These are phyloP conservation scores for Paracanthobrama guichenoti DNA, from an alignment of 2,113 vertebrate genomes.

Conservation along the genomic window DNA sequence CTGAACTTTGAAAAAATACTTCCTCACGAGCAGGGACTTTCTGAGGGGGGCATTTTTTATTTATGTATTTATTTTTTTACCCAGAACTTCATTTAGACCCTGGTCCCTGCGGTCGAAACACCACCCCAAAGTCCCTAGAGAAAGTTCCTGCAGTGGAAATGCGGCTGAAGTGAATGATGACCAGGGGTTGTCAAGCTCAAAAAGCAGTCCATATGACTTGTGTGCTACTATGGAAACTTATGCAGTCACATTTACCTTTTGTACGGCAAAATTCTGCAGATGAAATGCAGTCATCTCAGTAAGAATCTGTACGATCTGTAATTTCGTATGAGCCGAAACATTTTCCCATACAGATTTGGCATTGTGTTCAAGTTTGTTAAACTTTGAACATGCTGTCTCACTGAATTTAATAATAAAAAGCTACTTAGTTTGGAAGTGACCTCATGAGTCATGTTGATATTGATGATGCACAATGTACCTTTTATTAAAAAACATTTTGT, in stretches of 20 bases:
- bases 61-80: too few species aligned
- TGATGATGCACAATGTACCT: not conserved
- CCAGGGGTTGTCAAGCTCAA: not conserved
- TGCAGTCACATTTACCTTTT: not conserved
- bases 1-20: too few species aligned
- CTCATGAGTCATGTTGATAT: not conserved
- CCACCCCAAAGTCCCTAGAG: too few species aligned
- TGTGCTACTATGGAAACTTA: not conserved
- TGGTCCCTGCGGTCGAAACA: too few species aligned
- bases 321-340: not conserved
- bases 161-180: not conserved
- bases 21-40: too few species aligned
- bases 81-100: too few species aligned
- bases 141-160: too few species aligned
- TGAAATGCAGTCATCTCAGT: not conserved
- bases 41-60: too few species aligned
- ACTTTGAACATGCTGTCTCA: not conserved
- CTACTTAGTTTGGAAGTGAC: not conserved
- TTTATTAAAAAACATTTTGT: too few species aligned
- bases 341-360: not conserved
- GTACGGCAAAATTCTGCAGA: not conserved
- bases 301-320: not conserved
- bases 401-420: not conserved
- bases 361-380: not conserved
- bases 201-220: not conserved